These are phyloP conservation scores for Epinotia bilunana DNA, from an alignment of 2,888 invertebrate genomes.

Conservation along the genomic window DNA sequence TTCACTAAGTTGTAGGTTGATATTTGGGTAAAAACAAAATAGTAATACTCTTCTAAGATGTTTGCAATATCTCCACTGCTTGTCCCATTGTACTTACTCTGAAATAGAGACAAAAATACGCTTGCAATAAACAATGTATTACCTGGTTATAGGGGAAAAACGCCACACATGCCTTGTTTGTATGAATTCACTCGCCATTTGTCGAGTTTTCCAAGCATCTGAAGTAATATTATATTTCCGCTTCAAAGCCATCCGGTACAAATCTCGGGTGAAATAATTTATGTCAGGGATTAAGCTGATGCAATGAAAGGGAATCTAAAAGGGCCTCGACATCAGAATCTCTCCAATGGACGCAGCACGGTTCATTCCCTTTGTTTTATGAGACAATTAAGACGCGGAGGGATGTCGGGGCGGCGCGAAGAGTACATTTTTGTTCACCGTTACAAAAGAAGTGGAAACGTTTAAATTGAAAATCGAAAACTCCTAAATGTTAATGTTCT, in stretches of 20 bases:
- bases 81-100: background rate
- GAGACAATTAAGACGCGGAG: constrained; percentile 71
- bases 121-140: background rate
- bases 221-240: constrained; percentile 52
- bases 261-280: constrained; percentile 59
- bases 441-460: constrained; percentile 66
- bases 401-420: constrained; percentile 61
- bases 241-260: constrained; percentile 51
- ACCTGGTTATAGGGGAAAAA: background rate
- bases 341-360: constrained; percentile 57
- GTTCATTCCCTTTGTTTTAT: constrained; percentile 75
- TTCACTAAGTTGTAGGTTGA: too few species aligned
- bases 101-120: background rate
- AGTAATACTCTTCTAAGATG: background rate
- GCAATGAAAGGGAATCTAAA: constrained; percentile 58
- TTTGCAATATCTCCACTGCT: background rate
- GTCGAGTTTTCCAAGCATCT: background rate
- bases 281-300: constrained; percentile 59
- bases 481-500: constrained; percentile 65
- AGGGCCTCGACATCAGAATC: constrained; percentile 55
- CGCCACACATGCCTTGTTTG: background rate
- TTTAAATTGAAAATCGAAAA: constrained; percentile 73
- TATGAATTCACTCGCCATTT: background rate
- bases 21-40: too few species aligned
- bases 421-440: constrained; percentile 66